Evolutionary conservation across 2,888 invertebrate genomes (phyloP).

Genomic region (Drosophila yooni): DNA sequence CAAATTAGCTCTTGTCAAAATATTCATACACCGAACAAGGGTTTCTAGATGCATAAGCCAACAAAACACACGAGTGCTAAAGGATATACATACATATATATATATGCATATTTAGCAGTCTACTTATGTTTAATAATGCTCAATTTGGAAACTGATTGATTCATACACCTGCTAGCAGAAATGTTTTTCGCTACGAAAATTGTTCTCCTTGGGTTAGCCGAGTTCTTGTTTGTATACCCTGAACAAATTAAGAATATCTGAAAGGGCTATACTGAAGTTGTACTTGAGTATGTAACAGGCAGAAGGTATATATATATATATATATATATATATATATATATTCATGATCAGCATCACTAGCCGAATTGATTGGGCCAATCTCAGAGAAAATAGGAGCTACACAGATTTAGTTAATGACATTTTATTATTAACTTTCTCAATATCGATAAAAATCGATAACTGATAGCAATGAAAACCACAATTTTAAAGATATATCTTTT

Average conservation of each 20-base stretch:
- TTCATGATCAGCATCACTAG: neutral
- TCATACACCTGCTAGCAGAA: slow-evolving; percentile 64
- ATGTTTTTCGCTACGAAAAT: slow-evolving; percentile 51
- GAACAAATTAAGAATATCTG: neutral
- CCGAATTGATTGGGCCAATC: neutral
- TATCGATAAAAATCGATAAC: neutral
- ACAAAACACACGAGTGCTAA: neutral
- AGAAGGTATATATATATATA: neutral
- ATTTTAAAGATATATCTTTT: neutral
- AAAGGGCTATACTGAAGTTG: neutral
- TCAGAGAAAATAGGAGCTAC: neutral
- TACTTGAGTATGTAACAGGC: neutral
- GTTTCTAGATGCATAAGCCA: neutral
- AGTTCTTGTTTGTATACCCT: neutral
- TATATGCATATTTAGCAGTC: neutral
- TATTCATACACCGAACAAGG: neutral
- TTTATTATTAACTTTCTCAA: neutral
- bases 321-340: neutral
- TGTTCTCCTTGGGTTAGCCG: neutral
- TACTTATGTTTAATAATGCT: slow-evolving; percentile 50
- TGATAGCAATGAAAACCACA: neutral
- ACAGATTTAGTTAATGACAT: neutral
- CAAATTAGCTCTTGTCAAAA: slow-evolving; percentile 29
- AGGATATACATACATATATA: neutral
- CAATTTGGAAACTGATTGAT: slow-evolving; percentile 60